These are phyloP conservation scores for Conopomorpha cramerella DNA, from an alignment of 1,140 invertebrate genomes.

Conservation along the genomic window DNA sequence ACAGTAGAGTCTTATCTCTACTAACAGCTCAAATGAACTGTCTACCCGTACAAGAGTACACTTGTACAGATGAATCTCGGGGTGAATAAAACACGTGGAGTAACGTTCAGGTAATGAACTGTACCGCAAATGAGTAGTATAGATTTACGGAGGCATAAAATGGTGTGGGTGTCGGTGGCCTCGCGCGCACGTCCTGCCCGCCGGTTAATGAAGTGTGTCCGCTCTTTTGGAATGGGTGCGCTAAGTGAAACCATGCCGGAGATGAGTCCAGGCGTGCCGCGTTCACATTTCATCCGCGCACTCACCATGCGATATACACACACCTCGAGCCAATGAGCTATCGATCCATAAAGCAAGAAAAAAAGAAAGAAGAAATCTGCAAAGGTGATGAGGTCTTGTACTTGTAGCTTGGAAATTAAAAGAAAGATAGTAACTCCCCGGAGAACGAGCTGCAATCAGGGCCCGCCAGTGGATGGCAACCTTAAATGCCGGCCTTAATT, in stretches of 20 bases:
- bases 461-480: slow-evolving; percentile 39
- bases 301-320: not conserved
- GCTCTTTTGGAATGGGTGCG: slow-evolving; percentile 21
- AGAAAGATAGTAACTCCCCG: slow-evolving; percentile 32
- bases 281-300: slow-evolving; percentile 14
- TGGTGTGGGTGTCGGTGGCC: slow-evolving; percentile 7
- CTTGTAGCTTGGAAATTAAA: slow-evolving; percentile 56
- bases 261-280: slow-evolving; percentile 23
- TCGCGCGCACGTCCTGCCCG: too few relatives aligned
- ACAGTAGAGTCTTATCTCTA: slow-evolving; percentile 35
- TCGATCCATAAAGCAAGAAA: too few relatives aligned
- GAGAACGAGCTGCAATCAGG: slow-evolving; percentile 38
- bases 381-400: slow-evolving; percentile 31
- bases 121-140: slow-evolving; percentile 5
- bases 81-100: too few relatives aligned
- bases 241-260: slow-evolving; percentile 36
- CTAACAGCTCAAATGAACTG: slow-evolving; percentile 45
- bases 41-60: slow-evolving; percentile 15
- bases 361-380: slow-evolving; percentile 1
- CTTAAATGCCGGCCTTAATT: slow-evolving; percentile 58
- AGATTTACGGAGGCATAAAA: slow-evolving; percentile 13
- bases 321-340: slow-evolving; percentile 1
- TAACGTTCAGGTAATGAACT: too few relatives aligned
- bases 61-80: too few relatives aligned
- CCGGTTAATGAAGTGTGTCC: slow-evolving; percentile 26